Conservation (phyloP, 2,797 vertebrate genomes). For the Strix occidentalis region DNA sequence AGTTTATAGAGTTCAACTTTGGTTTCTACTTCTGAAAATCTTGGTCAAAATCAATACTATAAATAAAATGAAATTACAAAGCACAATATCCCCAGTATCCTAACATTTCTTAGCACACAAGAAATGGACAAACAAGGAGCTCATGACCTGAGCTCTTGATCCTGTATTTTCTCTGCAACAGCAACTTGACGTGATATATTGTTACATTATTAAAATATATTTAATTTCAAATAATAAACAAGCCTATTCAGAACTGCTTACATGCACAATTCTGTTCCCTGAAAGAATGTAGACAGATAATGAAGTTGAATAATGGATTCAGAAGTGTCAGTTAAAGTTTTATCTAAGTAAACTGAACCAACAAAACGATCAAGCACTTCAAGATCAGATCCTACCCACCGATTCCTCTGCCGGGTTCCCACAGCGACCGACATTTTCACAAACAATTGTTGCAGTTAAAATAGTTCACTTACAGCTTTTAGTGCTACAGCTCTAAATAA, state of each 20-base stretch:
- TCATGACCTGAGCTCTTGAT: neutral
- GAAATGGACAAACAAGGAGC: neutral
- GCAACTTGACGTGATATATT: neutral
- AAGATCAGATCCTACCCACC: neutral
- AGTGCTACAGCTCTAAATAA: neutral
- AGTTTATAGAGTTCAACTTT: neutral
- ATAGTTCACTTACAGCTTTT: neutral
- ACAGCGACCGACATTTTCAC: neutral
- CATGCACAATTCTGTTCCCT: neutral
- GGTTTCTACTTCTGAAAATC: neutral
- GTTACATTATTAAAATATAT: neutral
- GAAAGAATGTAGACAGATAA: neutral
- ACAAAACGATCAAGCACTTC: neutral
- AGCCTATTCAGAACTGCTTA: neutral
- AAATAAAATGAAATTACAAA: neutral
- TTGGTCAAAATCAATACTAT: neutral
- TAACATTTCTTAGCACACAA: neutral
- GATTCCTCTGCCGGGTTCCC: neutral
- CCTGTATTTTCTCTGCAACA: neutral
- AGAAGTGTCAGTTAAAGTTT: neutral
- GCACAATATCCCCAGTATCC: neutral
- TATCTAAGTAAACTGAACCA: neutral
- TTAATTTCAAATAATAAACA: neutral
- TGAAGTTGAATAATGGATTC: neutral
- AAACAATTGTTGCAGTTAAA: neutral